Percentiles rank a stretch among this genome's conserved stretches.
Evolutionary conservation across 2,113 vertebrate genomes (phyloP).

Genomic region (Taurulus bubalis): DNA sequence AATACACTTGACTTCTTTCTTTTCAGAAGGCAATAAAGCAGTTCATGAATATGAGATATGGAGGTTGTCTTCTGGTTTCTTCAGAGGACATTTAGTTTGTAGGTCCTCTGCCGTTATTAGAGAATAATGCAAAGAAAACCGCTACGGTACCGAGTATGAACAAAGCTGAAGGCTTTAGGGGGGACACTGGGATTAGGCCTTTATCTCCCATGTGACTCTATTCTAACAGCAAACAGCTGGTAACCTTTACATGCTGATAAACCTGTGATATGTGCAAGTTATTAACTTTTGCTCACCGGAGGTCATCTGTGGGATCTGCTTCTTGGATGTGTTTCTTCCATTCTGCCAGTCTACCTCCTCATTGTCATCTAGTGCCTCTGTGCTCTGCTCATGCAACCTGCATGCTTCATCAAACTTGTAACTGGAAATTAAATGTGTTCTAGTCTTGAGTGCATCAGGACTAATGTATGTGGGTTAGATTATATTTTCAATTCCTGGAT

Average conservation of each 20-base stretch:
- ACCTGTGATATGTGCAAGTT: background rate
- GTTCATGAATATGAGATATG: too few relatives aligned
- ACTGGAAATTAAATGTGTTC: constrained; percentile 1
- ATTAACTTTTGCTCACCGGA: background rate
- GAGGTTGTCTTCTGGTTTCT: too few relatives aligned
- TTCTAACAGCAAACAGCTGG: background rate
- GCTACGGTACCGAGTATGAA: too few relatives aligned
- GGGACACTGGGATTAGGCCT: too few relatives aligned
- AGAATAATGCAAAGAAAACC: too few relatives aligned
- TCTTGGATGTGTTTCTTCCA: too few relatives aligned
- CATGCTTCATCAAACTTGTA: background rate
- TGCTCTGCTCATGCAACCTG: background rate
- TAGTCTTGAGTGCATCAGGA: constrained; percentile 44
- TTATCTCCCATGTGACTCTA: background rate
- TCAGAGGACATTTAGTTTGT: too few relatives aligned
- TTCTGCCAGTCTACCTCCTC: too few relatives aligned
- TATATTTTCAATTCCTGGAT: constrained; percentile 53
- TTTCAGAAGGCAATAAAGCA: too few relatives aligned
- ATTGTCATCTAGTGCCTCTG: background rate
- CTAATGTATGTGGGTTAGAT: constrained; percentile 48
- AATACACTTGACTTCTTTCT: too few relatives aligned
- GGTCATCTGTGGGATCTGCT: background rate
- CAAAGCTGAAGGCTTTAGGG: too few relatives aligned
- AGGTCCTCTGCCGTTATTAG: too few relatives aligned
- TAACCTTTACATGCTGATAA: background rate